These are phyloP conservation scores for Okamejei kenojei DNA, from an alignment of 2,797 vertebrate species.

Conservation along the genomic window DNA sequence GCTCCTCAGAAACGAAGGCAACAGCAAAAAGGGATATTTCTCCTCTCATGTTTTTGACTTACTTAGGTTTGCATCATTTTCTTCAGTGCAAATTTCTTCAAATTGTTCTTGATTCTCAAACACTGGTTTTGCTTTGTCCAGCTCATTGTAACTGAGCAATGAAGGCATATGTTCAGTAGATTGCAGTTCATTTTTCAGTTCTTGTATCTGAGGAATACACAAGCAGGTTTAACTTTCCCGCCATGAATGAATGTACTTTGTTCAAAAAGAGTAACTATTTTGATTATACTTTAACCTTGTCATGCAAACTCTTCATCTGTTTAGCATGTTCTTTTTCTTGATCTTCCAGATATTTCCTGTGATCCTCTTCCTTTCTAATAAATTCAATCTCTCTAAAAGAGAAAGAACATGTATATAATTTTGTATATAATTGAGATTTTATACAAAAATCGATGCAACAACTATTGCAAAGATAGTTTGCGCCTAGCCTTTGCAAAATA, in stretches of 20 bases:
- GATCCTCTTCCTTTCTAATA: constrained; percentile 77
- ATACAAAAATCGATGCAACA: not conserved
- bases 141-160: constrained; percentile 42
- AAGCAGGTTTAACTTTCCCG: constrained; percentile 39
- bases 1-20: constrained; percentile 46
- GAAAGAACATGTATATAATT: constrained; percentile 41
- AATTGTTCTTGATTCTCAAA: constrained; percentile 40
- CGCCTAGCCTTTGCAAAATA: not conserved
- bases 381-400: constrained; percentile 76
- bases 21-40: not conserved
- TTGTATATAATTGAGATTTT: not conserved
- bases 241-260: constrained; percentile 47
- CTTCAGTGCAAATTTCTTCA: constrained; percentile 41
- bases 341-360: constrained; percentile 68
- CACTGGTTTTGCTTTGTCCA: constrained; percentile 38
- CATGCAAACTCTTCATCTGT: constrained; percentile 67
- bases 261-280: constrained; percentile 44
- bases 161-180: constrained; percentile 46
- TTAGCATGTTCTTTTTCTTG: constrained; percentile 70
- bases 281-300: constrained; percentile 58
- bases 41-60: constrained; percentile 40
- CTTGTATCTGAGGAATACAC: constrained; percentile 58
- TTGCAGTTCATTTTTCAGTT: constrained; percentile 62
- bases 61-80: constrained; percentile 47
- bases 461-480: not conserved